Base-by-base conservation (phyloP, 2,888 invertebrate species). In the Conchocele bisecta region DNA sequence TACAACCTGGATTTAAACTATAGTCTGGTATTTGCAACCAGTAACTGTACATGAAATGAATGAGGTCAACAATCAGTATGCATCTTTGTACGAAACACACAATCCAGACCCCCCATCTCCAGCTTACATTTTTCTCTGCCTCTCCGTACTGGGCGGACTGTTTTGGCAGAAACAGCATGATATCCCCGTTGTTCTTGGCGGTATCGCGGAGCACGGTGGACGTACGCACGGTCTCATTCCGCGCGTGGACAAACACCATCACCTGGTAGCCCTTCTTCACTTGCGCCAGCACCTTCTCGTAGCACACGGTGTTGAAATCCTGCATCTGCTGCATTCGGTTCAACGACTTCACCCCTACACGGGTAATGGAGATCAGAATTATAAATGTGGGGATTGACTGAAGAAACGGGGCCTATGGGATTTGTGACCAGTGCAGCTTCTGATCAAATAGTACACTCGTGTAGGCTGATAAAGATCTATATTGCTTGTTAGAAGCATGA, bases 241-340 rank as follows among this genome's bases (percentile, higher is more conserved):
- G 94, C 0, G 99, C 98, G 91, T 99, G 99, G 0, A 99, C 99
- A 91, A 99, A 99, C 0, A 99, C 97, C 97, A 99, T 98, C 0
- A 97, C 94, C 93, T 99, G 99, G 90, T 99, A 96, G 0, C 97
- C 98, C 53, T 84, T 83, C 53, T 93, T 94, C 1, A 97, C 95
- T 94, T 96, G 95, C 20, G 96, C 95, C 0, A 94, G 86, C 0
- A 96, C 96, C 92, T 98, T 97, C 44, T 98, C 96, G 91, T 98
- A 99, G 90, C 98, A 98, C 70, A 97, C 94, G 68, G 94, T 93
- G 91, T 99, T 98, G 96, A 98, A 97, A 84, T 95, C 94, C 81
- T 94, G 93, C 92, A 95, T 92, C 84, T 93, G 93, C 74, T 94
- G 93, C 48, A 89, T 82, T 17, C 83, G 77, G 75, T 86, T 89